phyloP scores from a whole-genome alignment of 2,797 vertebrate genomes.

The Sebastiscus tertius region DNA sequence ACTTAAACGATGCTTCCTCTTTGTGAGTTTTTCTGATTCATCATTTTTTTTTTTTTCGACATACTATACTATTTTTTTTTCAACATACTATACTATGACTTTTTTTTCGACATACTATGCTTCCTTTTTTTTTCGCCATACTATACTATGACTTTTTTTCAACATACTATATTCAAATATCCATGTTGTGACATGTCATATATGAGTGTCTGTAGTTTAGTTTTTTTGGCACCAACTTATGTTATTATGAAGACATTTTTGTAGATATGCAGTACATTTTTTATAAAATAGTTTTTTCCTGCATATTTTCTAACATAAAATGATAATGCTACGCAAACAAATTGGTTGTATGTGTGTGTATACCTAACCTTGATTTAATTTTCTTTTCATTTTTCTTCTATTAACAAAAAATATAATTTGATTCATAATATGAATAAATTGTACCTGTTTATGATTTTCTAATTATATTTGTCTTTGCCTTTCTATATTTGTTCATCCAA shows the following conservation, averaged over 20 bases:
- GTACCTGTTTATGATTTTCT: background rate
- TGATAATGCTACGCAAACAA: background rate
- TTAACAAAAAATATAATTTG: background rate
- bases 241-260: too few species aligned
- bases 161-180: background rate
- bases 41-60: background rate
- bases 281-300: too few species aligned
- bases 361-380: background rate
- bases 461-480: background rate
- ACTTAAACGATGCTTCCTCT: background rate
- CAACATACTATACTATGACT: too few species aligned
- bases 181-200: background rate
- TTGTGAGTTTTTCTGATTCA: background rate
- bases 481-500: background rate
- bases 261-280: too few species aligned
- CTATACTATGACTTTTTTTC: too few species aligned
- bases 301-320: background rate
- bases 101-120: too few species aligned
- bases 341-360: background rate
- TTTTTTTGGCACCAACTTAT: background rate
- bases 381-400: too few species aligned
- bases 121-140: too few species aligned
- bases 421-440: background rate
- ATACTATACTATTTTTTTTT: too few species aligned
- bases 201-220: background rate